A percentile compares a stretch with the other conserved stretches of the same genome.
phyloP scores from a whole-genome alignment of 1,140 invertebrate species.

The Drosophila pruinosa region DNA sequence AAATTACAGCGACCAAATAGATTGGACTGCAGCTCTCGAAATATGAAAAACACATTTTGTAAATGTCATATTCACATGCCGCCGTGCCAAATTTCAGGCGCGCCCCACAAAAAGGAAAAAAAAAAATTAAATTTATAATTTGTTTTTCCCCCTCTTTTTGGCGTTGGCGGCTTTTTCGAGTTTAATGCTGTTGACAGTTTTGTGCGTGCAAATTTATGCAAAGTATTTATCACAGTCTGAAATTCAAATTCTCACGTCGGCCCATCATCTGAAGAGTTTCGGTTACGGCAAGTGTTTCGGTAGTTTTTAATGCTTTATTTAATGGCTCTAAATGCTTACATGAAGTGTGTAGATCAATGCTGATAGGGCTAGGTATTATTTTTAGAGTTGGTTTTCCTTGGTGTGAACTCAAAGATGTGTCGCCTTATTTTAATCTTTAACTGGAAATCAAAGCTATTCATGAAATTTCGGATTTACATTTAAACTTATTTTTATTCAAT shows the following conservation, averaged over 20 bases:
- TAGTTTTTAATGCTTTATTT: slow-evolving; percentile 22
- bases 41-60: slow-evolving; percentile 44
- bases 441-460: neutral
- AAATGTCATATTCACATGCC: slow-evolving; percentile 60
- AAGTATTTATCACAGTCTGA: slow-evolving; percentile 35
- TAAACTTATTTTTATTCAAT: neutral
- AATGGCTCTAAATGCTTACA: slow-evolving; percentile 24
- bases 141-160: neutral
- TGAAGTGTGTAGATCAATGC: slow-evolving; percentile 30
- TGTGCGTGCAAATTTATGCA: slow-evolving; percentile 54
- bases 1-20: slow-evolving; percentile 44
- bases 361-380: slow-evolving; percentile 1
- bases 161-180: slow-evolving; percentile 38
- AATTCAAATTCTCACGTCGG: slow-evolving; percentile 19
- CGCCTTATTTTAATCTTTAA: neutral
- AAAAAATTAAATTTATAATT: slow-evolving; percentile 42
- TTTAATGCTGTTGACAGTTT: slow-evolving; percentile 43
- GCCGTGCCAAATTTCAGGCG: slow-evolving; percentile 50
- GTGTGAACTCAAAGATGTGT: neutral
- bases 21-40: slow-evolving; percentile 28
- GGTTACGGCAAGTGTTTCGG: slow-evolving; percentile 33
- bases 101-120: slow-evolving; percentile 32
- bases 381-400: neutral
- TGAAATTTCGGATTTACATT: neutral
- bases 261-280: slow-evolving; percentile 29